Evolutionary conservation across 2,888 invertebrate species (phyloP), one percentile per base, ranked within the genome.

Genomic region (Hyposoter didymator): DNA sequence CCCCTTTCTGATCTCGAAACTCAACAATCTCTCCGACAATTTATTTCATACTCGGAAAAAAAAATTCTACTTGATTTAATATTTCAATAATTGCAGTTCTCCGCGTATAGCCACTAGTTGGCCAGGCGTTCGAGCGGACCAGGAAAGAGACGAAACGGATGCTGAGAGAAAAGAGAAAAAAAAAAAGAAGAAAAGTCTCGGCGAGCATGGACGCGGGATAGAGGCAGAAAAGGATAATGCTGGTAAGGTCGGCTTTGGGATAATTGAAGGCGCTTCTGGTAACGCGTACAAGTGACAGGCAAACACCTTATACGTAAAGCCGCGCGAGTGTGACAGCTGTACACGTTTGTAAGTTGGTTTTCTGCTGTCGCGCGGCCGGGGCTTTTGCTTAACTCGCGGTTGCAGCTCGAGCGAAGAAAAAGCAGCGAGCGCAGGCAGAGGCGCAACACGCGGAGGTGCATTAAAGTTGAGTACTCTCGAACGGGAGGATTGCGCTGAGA

Each of bases 211-310:
- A 45, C 39, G 39, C 39, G 39, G 39, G 39, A 39, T 39, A 7
- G 39, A 39, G 39, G 39, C 5, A 39, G 39, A 39, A 39, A 39
- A 39, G 39, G 10, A 39, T 39, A 39, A 5, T 39, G 39, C 39
- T 39, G 39, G 84, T 86, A 84, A 85, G 87, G 85, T 87, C 88
- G 88, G 88, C 85, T 85, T 75, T 81, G 84, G 79, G 85, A 90
- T 92, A 92, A 93, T 93, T 91, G 92, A 92, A 92, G 92, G 90
- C 90, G 91, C 91, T 91, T 89, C 90, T 88, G 91, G 90, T 81
- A 90, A 88, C 90, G 90, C 88, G 89, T 84, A 88, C 91, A 92
- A 92, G 90, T 92, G 92, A 93, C 92, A 92, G 91, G 90, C 89
- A 89, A 91, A 90, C 90, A 91, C 92, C 92, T 90, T 91, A 91